These are phyloP conservation scores for Malthinus flaveolus DNA, from an alignment of 2,888 invertebrate genomes.

Conservation along the genomic window DNA sequence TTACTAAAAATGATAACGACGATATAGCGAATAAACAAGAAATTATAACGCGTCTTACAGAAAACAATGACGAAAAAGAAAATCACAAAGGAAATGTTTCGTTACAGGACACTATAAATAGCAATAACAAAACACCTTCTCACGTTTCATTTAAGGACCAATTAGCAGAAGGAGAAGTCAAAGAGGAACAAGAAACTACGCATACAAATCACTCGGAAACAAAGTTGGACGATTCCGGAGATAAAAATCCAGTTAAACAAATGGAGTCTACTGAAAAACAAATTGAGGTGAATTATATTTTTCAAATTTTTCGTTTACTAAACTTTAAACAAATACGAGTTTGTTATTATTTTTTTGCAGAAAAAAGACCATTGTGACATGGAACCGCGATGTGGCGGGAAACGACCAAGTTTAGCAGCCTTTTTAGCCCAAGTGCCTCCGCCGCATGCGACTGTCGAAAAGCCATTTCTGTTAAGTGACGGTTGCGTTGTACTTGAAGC, in stretches of 20 bases:
- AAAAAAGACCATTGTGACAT: constrained; percentile 9
- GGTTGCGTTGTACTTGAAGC: constrained; percentile 81
- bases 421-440: constrained; percentile 57
- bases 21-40: constrained; percentile 11
- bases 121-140: constrained; percentile 28
- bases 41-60: constrained; percentile 4
- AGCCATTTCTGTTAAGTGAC: constrained; percentile 84
- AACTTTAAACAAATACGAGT: not conserved
- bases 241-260: constrained; percentile 35
- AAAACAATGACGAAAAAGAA: constrained; percentile 16
- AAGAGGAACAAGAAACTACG: constrained; percentile 25
- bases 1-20: constrained; percentile 9
- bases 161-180: constrained; percentile 43
- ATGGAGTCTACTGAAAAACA: constrained; percentile 44
- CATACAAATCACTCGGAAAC: constrained; percentile 14
- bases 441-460: constrained; percentile 74
- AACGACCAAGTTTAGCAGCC: constrained; percentile 44
- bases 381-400: constrained; percentile 43
- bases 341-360: constrained; percentile 9
- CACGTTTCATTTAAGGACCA: constrained; percentile 40
- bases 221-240: not conserved
- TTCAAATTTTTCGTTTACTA: not conserved
- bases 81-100: constrained; percentile 22
- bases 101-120: constrained; percentile 20
- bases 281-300: not conserved